These are phyloP conservation scores for Cephus spinipes DNA, from an alignment of 2,888 invertebrate species.

Conservation along the genomic window DNA sequence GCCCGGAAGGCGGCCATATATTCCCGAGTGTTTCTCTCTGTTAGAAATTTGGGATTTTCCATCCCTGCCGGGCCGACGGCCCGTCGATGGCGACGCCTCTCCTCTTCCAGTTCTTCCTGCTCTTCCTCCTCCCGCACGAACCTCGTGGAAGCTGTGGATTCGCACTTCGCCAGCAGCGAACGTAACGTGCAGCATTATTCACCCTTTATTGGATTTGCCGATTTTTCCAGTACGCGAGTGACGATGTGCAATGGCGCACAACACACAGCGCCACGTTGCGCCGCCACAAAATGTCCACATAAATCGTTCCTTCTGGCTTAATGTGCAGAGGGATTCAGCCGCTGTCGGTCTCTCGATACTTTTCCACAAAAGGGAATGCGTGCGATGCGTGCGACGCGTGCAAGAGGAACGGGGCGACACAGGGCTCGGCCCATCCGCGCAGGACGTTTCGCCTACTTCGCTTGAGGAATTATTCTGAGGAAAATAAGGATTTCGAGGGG, in stretches of 20 bases:
- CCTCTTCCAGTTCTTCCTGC: background rate
- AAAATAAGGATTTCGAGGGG: too few species aligned
- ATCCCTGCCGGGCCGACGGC: conserved; percentile 20
- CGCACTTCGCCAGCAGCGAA: conserved; percentile 31
- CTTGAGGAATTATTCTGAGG: too few species aligned
- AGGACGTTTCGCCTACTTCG: too few species aligned
- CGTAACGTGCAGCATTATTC: conserved; percentile 52
- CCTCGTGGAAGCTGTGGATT: conserved; percentile 18
- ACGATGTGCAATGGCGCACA: conserved; percentile 15
- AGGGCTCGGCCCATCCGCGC: too few species aligned
- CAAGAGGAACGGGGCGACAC: too few species aligned
- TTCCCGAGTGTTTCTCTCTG: conserved; percentile 60
- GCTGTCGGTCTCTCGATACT: too few species aligned
- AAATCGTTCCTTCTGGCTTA: conserved; percentile 40
- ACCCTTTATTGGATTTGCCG: conserved; percentile 60
- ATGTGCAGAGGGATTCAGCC: too few species aligned
- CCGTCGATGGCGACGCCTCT: conserved; percentile 10
- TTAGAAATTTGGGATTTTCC: conserved; percentile 56
- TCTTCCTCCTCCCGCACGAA: background rate
- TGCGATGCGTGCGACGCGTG: too few species aligned
- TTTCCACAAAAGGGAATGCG: too few species aligned
- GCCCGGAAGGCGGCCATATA: conserved; percentile 63
- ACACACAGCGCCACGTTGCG: conserved; percentile 31
- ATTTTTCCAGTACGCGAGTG: conserved; percentile 49
- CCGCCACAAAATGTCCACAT: conserved; percentile 43